phyloP scores from a whole-genome alignment of 1,140 invertebrate species.

The Bombus difficillimus region DNA sequence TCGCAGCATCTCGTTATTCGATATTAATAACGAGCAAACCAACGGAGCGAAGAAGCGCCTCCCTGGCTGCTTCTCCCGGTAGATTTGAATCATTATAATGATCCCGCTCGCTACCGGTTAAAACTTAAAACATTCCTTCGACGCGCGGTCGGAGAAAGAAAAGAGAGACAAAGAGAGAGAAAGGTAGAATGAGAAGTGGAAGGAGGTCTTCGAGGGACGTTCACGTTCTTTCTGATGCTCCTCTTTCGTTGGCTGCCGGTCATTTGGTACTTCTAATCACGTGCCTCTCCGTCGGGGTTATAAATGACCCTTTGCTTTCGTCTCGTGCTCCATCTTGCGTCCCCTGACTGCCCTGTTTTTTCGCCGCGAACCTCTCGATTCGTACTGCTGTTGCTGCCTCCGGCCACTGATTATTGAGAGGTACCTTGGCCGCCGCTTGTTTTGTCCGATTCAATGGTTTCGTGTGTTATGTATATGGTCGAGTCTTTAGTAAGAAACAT shows the following conservation, averaged over 20 bases:
- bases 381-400: conserved; percentile 19
- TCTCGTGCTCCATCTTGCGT: conserved; percentile 62
- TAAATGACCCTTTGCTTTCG: conserved; percentile 71
- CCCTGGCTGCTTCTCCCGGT: conserved; percentile 28
- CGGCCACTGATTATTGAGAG: conserved; percentile 29
- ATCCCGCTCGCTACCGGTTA: conserved; percentile 77
- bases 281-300: conserved; percentile 65
- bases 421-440: not conserved
- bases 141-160: conserved; percentile 1
- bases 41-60: conserved; percentile 47
- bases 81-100: conserved; percentile 80
- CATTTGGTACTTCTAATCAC: conserved; percentile 74
- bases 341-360: conserved; percentile 51
- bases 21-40: conserved; percentile 78
- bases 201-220: conserved; percentile 12
- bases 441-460: not conserved
- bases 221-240: conserved; percentile 34
- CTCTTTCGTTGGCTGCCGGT: conserved; percentile 45
- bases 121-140: conserved; percentile 74
- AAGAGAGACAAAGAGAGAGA: not conserved
- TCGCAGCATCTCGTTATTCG: conserved; percentile 78
- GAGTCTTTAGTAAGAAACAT: not conserved
- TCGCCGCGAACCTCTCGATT: conserved; percentile 52
- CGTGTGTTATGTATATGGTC: not conserved
- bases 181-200: no score